Base-by-base conservation (phyloP, 2,113 vertebrate genomes). In the Rhynchomys soricoides region DNA sequence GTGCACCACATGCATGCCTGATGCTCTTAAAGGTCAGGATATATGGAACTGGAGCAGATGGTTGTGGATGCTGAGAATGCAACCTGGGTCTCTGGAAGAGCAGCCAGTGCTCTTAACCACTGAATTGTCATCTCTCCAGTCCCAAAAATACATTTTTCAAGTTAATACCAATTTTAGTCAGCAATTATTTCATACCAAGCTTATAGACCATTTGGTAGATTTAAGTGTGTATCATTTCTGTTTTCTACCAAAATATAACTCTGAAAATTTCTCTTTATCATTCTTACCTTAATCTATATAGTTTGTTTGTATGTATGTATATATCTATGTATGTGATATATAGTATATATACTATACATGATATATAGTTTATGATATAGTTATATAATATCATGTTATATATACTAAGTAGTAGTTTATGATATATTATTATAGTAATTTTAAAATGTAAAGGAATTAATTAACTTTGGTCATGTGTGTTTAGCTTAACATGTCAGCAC, bases 161-260 rank as follows among this genome's bases (percentile, higher is more conserved):
- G 26, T 94, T 78, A 52, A 45, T 75, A 90, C 82, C 26, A 90
- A 3, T 94, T 91, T 89, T 79, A 50, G 29, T 93, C 52, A 83
- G 90, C 22, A 37, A 13, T 85, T 95, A 93, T 89, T 86, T 75
- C 15, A 31, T 86, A 77, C 75, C 26, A 74, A 75, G 31, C 29
- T 90, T 91, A 48, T 71, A 87, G 52, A 75, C n/a, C 22, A 73
- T 85, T 74, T 90, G 22, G 31, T 92, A 12, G 52, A 83, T 68
- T 68, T 73, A 93, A 91, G 37, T 74, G 57, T 10, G 24, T 37
- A 64, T 78, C 24, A 73, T 94, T 78, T 70, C 16, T 89, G 64
- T 59, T 95, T 95, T 93, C 85, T 43, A 93, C 70, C 45, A 70
- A 90, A 86, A 66, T 85, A 79, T 57, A 93, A 92, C 52, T 95